A percentile compares a stretch with the other conserved stretches of the same genome.
Conservation (phyloP, 1,140 invertebrate genomes). For the Euwallacea similis region DNA sequence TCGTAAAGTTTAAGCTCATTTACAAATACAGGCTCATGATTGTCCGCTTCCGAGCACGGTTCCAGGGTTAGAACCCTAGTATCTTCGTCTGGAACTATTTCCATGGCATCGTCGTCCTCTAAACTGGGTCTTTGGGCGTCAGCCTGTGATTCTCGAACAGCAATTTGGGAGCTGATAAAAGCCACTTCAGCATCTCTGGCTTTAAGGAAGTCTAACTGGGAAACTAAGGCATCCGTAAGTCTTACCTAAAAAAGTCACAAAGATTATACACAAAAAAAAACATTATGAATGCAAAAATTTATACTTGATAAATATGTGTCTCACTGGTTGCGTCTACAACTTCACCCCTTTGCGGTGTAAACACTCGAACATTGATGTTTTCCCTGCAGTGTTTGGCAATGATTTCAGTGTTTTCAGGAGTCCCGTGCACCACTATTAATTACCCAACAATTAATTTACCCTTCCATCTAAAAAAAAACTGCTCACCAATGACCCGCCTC, state of each 20-base stretch:
- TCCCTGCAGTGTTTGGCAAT: slow-evolving; percentile 65
- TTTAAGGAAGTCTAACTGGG: slow-evolving; percentile 81
- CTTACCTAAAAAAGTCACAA: slow-evolving; percentile 64
- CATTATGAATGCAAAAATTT: background rate
- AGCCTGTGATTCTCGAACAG: slow-evolving; percentile 58
- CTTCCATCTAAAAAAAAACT: background rate
- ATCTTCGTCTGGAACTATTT: slow-evolving; percentile 50
- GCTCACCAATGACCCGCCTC: slow-evolving; percentile 64
- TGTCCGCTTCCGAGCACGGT: slow-evolving; percentile 61
- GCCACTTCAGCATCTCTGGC: slow-evolving; percentile 88
- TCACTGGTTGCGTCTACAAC: slow-evolving; percentile 95
- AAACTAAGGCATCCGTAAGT: slow-evolving; percentile 87
- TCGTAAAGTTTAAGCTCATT: slow-evolving; percentile 96
- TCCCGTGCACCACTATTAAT: slow-evolving; percentile 46
- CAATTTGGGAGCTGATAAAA: slow-evolving; percentile 84
- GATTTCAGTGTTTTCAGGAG: slow-evolving; percentile 63
- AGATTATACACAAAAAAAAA: slow-evolving; percentile 1
- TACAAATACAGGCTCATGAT: slow-evolving; percentile 88
- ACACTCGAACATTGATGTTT: slow-evolving; percentile 73
- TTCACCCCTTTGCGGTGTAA: slow-evolving; percentile 82
- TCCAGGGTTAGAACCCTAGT: slow-evolving; percentile 76
- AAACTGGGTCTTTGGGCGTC: slow-evolving; percentile 49
- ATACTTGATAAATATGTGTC: slow-evolving; percentile 96
- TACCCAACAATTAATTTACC: background rate
- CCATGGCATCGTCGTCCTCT: slow-evolving; percentile 53